phyloP scores from a whole-genome alignment of 2,888 invertebrate species.

The Uloborus plumipes region DNA sequence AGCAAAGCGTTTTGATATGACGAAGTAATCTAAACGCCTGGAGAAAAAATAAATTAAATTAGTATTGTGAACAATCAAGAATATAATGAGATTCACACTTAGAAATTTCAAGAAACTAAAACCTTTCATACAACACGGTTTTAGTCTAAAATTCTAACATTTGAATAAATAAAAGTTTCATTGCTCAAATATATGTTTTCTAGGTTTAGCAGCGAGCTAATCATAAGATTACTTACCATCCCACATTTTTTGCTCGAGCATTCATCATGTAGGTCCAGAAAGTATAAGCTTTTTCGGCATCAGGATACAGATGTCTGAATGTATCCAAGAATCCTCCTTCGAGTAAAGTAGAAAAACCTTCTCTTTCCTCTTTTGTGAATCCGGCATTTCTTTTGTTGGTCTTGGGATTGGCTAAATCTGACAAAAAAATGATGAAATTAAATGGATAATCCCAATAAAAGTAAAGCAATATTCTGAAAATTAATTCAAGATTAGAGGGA shows the following conservation, averaged over 20 bases:
- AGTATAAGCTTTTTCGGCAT: constrained; percentile 85
- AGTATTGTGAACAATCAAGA: no score
- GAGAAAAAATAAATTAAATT: constrained; percentile 49
- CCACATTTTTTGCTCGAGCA: constrained; percentile 88
- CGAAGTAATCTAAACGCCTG: constrained; percentile 96
- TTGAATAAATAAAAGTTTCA: no score
- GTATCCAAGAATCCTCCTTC: constrained; percentile 87
- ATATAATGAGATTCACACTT: no score
- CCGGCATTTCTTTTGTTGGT: constrained; percentile 93
- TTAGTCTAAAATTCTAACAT: no score
- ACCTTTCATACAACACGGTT: no score
- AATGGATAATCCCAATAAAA: constrained; percentile 11
- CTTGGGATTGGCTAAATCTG: constrained; percentile 95
- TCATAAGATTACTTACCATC: constrained; percentile 80
- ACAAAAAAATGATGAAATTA: constrained; percentile 44
- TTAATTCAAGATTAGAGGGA: not conserved
- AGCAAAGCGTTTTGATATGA: constrained; percentile 85
- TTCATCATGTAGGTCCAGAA: constrained; percentile 96
- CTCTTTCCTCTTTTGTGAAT: constrained; percentile 94
- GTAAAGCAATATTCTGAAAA: constrained; percentile 1
- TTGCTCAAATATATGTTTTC: no score
- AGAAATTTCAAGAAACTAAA: no score
- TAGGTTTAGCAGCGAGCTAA: no score
- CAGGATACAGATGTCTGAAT: constrained; percentile 88
- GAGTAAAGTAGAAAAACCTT: constrained; percentile 88